These are phyloP conservation scores for Ammodytes marinus DNA, from an alignment of 2,113 vertebrate species.

Conservation along the genomic window DNA sequence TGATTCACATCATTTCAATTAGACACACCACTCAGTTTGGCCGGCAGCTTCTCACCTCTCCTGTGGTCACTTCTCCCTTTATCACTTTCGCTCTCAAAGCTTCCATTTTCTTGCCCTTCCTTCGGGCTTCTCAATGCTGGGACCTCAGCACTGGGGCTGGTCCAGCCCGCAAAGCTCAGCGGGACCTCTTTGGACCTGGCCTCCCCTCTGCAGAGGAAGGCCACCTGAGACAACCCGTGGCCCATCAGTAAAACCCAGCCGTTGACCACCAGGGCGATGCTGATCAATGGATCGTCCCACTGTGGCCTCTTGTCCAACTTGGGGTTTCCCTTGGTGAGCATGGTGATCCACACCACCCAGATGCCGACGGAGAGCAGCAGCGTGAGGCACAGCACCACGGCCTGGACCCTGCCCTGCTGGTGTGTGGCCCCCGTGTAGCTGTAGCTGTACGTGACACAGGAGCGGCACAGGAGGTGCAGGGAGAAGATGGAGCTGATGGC, in stretches of 20 bases:
- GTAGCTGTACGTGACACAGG: constrained; percentile 74
- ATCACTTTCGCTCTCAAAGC: constrained; percentile 74
- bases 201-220: constrained; percentile 81
- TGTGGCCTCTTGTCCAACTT: background rate
- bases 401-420: constrained; percentile 82
- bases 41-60: constrained; percentile 67
- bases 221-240: constrained; percentile 87
- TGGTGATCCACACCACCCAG: constrained; percentile 92
- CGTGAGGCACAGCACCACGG: constrained; percentile 85
- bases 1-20: background rate
- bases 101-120: constrained; percentile 77
- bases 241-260: constrained; percentile 91
- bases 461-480: constrained; percentile 78
- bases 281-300: constrained; percentile 92
- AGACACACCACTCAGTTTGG: background rate
- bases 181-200: constrained; percentile 64
- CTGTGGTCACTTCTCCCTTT: background rate
- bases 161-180: constrained; percentile 80
- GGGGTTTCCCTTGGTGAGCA: constrained; percentile 84
- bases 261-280: constrained; percentile 89
- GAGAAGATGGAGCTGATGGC: constrained; percentile 81
- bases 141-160: constrained; percentile 62
- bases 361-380: constrained; percentile 85
- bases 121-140: constrained; percentile 60
- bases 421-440: constrained; percentile 71